These are phyloP conservation scores for Trachymyrmex cornetzi DNA, from an alignment of 1,140 invertebrate species.

Conservation along the genomic window DNA sequence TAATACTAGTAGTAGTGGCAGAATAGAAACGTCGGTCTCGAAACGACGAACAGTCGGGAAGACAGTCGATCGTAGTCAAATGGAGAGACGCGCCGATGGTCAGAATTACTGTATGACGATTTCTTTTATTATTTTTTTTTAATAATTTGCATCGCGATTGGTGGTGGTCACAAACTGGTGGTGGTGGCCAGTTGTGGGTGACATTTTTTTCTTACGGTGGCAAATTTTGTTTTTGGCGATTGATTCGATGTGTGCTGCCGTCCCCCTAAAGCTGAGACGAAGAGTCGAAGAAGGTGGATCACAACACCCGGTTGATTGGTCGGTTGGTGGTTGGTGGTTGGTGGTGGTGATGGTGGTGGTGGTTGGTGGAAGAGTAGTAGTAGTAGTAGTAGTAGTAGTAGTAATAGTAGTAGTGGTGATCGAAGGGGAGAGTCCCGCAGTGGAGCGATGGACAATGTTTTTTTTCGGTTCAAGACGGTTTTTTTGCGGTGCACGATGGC, in stretches of 20 bases:
- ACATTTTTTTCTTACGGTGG: conserved; percentile 47
- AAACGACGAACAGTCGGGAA: conserved; percentile 53
- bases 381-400: conserved; percentile 28
- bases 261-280: conserved; percentile 59
- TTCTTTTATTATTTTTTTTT: conserved; percentile 19
- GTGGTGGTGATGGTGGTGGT: conserved; percentile 36
- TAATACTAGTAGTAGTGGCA: conserved; percentile 78
- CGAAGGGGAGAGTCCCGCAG: conserved; percentile 48
- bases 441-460: not conserved
- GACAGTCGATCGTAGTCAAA: conserved; percentile 53
- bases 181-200: conserved; percentile 13
- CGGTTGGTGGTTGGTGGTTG: conserved; percentile 52
- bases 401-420: conserved; percentile 39
- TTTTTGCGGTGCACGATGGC: conserved; percentile 48
- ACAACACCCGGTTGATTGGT: conserved; percentile 54
- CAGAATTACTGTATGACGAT: conserved; percentile 38
- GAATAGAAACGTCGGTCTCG: conserved; percentile 77
- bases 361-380: conserved; percentile 39
- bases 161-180: conserved; percentile 33
- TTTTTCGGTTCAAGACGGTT: conserved; percentile 24
- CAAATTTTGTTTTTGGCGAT: conserved; percentile 22
- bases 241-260: conserved; percentile 25
- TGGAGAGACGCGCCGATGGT: conserved; percentile 46
- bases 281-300: conserved; percentile 51
- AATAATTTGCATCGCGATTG: conserved; percentile 32